A percentile compares a stretch with the other conserved stretches of the same genome.
Conservation (phyloP, 2,797 vertebrate species). For the Prionace glauca region DNA sequence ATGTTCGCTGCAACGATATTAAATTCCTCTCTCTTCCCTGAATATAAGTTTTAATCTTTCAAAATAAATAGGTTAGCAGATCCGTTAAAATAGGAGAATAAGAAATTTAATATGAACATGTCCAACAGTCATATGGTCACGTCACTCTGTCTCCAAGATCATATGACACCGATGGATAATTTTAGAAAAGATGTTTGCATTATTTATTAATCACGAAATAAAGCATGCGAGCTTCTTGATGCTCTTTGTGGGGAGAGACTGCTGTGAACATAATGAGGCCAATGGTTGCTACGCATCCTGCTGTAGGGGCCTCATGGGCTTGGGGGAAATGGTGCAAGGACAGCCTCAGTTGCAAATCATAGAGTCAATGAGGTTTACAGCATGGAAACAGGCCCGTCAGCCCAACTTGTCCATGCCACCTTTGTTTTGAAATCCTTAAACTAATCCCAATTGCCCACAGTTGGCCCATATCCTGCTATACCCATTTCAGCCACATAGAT, state of each 20-base stretch:
- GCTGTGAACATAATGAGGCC: no score
- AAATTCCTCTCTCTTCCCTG: neutral
- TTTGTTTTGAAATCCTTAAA: no score
- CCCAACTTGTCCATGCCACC: no score
- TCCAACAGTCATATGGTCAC: neutral
- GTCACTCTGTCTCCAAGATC: neutral
- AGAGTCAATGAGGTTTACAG: no score
- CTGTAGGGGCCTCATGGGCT: no score
- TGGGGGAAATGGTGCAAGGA: neutral
- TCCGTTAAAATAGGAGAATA: neutral
- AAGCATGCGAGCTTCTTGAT: neutral
- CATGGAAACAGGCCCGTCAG: no score
- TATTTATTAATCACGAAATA: constrained; percentile 2
- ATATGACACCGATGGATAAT: neutral
- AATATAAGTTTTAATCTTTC: neutral
- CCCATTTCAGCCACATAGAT: no score
- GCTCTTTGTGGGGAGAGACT: no score
- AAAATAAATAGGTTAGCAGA: neutral
- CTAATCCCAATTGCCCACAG: no score
- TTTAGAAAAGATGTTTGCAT: constrained; percentile 13
- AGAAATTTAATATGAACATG: neutral
- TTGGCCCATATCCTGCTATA: no score
- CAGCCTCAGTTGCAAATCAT: neutral
- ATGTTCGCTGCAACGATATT: neutral
- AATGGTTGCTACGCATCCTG: neutral